Conservation (phyloP, 1,140 invertebrate species). For the Ips typographus region DNA sequence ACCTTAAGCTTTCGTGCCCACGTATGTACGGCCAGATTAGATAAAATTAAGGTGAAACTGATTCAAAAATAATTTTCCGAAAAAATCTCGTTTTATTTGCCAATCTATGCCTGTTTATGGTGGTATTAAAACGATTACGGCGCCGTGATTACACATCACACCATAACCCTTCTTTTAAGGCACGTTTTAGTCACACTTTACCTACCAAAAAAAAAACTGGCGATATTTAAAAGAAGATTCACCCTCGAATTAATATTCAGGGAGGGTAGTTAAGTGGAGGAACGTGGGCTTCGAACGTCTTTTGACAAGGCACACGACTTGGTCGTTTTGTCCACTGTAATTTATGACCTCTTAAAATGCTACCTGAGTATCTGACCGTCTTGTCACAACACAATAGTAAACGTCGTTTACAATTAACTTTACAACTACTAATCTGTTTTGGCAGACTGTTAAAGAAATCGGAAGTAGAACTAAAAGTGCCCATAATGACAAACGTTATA, state of each 20-base stretch:
- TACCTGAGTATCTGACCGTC: slow-evolving; percentile 16
- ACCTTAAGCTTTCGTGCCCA: slow-evolving; percentile 6
- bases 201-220: slow-evolving; percentile 1
- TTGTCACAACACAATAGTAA: slow-evolving; percentile 2
- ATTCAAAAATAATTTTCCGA: slow-evolving; percentile 22
- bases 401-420: too few species aligned
- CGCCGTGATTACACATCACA: background rate
- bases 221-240: slow-evolving; percentile 42
- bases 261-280: slow-evolving; percentile 2
- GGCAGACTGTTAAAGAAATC: too few species aligned
- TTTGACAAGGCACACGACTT: slow-evolving; percentile 24
- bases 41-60: slow-evolving; percentile 31
- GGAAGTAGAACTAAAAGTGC: too few species aligned
- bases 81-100: slow-evolving; percentile 2
- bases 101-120: background rate
- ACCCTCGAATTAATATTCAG: slow-evolving; percentile 20
- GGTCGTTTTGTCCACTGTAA: slow-evolving; percentile 23
- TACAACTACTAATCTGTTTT: too few species aligned
- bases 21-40: slow-evolving; percentile 20
- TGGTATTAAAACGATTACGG: background rate
- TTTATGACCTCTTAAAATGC: slow-evolving; percentile 23
- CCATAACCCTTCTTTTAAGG: background rate
- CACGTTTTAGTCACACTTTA: slow-evolving; percentile 7
- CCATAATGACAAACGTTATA: too few species aligned
- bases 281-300: slow-evolving; percentile 14